Base-by-base conservation (phyloP, 2,797 vertebrate genomes). In the Serranus cabrilla region DNA sequence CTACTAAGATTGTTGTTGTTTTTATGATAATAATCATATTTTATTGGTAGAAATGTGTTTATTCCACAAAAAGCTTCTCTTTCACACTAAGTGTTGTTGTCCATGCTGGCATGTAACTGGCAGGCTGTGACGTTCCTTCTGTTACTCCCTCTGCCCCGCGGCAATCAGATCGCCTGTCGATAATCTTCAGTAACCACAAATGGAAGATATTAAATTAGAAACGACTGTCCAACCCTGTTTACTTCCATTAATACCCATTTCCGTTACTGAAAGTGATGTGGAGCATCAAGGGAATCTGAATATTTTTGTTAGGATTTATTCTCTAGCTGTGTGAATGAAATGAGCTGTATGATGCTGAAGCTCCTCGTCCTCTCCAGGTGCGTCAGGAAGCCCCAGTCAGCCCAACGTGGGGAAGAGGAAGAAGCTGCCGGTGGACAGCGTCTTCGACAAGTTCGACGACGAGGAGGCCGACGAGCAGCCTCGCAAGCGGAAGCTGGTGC, bases 361-460 rank as follows among this genome's bases (percentile, higher is more conserved):
- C 18, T 61, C n/a, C 40, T 16, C 11, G 40, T 76, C 40, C 2
- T 77, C 59, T 31, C 27, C 83, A 98, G 98, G 96, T 86, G 94
- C 97, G 64, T 96, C 96, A 40, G 97, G 96, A 84, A 99, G 98
- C 90, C 98, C 98, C 20, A 96, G 97, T 83, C 98, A 99, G 71
- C 96, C 97, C 56, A 97, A 96, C 61, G 94, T 91, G 20, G 95
- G 93, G 9, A 99, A 99, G 90, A 96, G 98, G 86, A 99, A 99
- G 96, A 99, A 98, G 85, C 96, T 99, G n/a, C 95, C 97, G 0
- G 97, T 97, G 87, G 98, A 99, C 92, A 99, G 98, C 47, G 98
- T 99, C 83, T 99, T 99, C 78, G 96, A 98, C 93, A 98, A 98
- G 87, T 99, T 99, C 11, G 98, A 99, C 0, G 98, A 99, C 1